Evolutionary conservation across 2,888 invertebrate genomes (phyloP).

Genomic region (Gnatocerus cornutus): DNA sequence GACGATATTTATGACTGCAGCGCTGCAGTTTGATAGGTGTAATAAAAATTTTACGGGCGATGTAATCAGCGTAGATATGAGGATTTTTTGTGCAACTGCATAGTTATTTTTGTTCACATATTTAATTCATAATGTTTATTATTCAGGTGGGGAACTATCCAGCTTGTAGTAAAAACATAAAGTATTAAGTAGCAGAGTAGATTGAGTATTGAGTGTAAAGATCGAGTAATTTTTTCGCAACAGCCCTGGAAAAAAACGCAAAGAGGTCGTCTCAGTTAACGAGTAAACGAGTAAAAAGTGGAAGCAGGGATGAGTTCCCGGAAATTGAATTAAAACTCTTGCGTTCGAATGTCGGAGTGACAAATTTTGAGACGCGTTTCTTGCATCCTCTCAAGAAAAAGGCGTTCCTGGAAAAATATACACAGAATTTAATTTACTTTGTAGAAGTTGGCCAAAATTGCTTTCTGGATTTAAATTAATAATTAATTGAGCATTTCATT

Average conservation of each 20-base stretch:
- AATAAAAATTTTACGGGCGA: conserved; percentile 2
- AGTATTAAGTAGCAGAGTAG: too few relatives aligned
- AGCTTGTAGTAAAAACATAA: too few relatives aligned
- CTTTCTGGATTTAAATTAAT: conserved; percentile 40
- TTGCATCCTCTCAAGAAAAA: conserved; percentile 17
- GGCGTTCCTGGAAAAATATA: conserved; percentile 21
- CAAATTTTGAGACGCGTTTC: conserved; percentile 17
- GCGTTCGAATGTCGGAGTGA: conserved; percentile 22
- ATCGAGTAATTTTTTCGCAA: neutral
- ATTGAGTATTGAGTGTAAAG: neutral
- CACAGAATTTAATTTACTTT: conserved; percentile 34
- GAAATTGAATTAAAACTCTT: conserved; percentile 46
- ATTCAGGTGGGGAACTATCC: too few relatives aligned
- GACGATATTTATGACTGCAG: neutral
- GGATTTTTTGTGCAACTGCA: neutral
- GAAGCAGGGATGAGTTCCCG: conserved; percentile 20
- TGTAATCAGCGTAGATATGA: neutral
- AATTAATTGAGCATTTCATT: conserved; percentile 36
- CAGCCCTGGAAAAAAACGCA: neutral
- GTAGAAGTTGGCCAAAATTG: conserved; percentile 27
- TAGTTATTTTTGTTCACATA: neutral
- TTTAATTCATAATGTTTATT: too few relatives aligned
- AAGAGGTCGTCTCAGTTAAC: conserved; percentile 7
- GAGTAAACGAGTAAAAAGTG: conserved; percentile 26
- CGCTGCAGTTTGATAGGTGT: conserved; percentile 1